Base-by-base conservation (phyloP, 2,888 invertebrate genomes). In the Acrobasis suavella region DNA sequence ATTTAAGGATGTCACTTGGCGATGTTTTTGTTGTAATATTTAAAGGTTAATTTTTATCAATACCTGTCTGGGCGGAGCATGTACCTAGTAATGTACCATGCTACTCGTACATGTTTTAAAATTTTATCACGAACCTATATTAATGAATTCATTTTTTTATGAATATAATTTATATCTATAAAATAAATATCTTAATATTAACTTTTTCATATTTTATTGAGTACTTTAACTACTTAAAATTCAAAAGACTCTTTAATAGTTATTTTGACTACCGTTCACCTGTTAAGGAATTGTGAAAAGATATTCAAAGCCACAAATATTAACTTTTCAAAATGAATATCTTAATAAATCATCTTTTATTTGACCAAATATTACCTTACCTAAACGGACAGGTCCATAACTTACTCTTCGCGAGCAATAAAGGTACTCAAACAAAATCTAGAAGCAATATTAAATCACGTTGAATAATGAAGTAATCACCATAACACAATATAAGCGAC, bases 371-470 rank as follows among this genome's bases (percentile, higher is more conserved):
- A 50, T 51, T 64, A 60, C 10, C 39, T 59, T 62, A 60, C 38
- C 37, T 58, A 59, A 63, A 58, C 50, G 42, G 16, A 55, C 37
- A 62, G 46, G 38, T 39, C 39, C 50, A 62, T 54, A 46, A 50
- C 16, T 61, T 46, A 59, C 50, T 50, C 50, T 42, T 60, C 32
- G 58, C 54, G 52, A 39, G 55, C 42, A 46, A 54, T 62, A 64
- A 64, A 62, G 50, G 39, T 58, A 70, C 67, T 66, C 64, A 64
- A 67, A 70, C 67, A 63, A 65, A 67, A 67, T 66, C 46, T 64
- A 66, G 65, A 65, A 69, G 68, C 64, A 71, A 63, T 64, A 65
- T 69, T 73, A 70, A 69, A 73, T 74, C 71, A 72, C 67, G 56
- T 69, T 67, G 67, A 71, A 65, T 74, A 70, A 76, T 73, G 71